Evolutionary conservation across 1,140 invertebrate species (phyloP), one percentile per base, ranked within the genome.

Genomic region (Augochlora pura): DNA sequence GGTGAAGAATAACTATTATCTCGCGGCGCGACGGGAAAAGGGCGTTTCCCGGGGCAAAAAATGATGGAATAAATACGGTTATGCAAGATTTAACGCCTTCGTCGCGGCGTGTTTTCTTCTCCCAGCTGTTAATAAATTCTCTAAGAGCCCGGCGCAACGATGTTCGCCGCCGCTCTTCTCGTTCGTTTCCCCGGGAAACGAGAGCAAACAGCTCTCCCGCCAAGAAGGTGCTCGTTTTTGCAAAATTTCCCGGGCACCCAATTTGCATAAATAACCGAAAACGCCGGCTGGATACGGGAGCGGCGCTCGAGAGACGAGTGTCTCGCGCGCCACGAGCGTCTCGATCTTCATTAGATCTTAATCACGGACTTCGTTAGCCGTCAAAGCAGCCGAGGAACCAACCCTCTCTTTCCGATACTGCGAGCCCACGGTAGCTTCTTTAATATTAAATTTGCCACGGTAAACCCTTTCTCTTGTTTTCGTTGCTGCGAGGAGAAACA

Each of bases 281-380:
- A 38, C 49, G 25, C 69, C 76, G 57, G 68, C 46, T 77, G 68
- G 68, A 21, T 42, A 32, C 23, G 42, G 42, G 42, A 25, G 27
- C 27, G 27, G 27, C 60, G 60, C n/a, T n/a, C n/a, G n/a, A n/a
- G n/a, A 7, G 21, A 32, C 21, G 23, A 67, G 38, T 32, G 38
- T 9, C n/a, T 32, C 64, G 52, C 59, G 38, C 46, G 42, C 38
- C 23, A 16, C 9, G 16, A 46, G 25, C 60, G 76, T 72, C 64
- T 78, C 76, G 76, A 78, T 78, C 76, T 78, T 78, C 81, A 62
- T 84, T 84, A 84, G 60, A 69, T 72, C 27, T 65, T 32, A 66
- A 80, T 73, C 66, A 67, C 21, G 25, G 6, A 32, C 72, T 57
- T 57, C 54, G 54, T 57, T 57, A 57, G n/a, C 1, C 54, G 18